A percentile compares a stretch with the other conserved stretches of the same genome.
Conservation (phyloP, 1,140 invertebrate genomes). For the Hycleus phaleratus region DNA sequence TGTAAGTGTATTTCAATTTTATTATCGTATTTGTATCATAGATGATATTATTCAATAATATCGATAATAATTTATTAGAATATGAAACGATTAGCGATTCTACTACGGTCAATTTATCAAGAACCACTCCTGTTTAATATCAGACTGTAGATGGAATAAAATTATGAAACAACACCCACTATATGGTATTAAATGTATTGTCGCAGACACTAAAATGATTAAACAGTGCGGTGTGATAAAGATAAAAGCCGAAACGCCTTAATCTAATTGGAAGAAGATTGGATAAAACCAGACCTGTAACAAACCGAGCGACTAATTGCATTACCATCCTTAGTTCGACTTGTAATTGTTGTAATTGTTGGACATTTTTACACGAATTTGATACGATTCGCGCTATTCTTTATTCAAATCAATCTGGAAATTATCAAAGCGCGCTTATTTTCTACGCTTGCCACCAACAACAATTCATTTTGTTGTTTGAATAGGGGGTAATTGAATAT, state of each 20-base stretch:
- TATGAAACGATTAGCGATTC: slow-evolving; percentile 5
- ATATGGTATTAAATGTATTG: neutral
- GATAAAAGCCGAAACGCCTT: slow-evolving; percentile 5
- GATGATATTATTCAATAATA: neutral
- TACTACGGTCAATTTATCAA: slow-evolving; percentile 10
- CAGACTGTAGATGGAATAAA: slow-evolving; percentile 1
- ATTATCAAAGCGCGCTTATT: too few relatives aligned
- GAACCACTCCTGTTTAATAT: slow-evolving; percentile 10
- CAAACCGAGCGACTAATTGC: slow-evolving; percentile 12
- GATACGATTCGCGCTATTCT: too few relatives aligned
- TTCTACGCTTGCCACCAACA: too few relatives aligned
- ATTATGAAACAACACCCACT: slow-evolving; percentile 5
- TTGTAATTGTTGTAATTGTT: slow-evolving; percentile 10
- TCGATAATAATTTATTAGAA: slow-evolving; percentile 3
- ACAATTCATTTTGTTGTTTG: too few relatives aligned
- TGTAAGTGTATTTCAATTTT: neutral
- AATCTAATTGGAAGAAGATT: slow-evolving; percentile 11
- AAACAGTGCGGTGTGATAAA: slow-evolving; percentile 6
- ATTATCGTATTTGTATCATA: neutral
- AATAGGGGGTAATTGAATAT: too few relatives aligned
- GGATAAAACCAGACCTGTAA: slow-evolving; percentile 5
- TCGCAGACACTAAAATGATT: slow-evolving; percentile 5
- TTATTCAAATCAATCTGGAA: too few relatives aligned
- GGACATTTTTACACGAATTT: too few relatives aligned
- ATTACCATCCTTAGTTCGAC: slow-evolving; percentile 7